A percentile compares a stretch with the other conserved stretches of the same genome.
Conservation (phyloP, 2,113 vertebrate species). For the Protomyctophum bolini region DNA sequence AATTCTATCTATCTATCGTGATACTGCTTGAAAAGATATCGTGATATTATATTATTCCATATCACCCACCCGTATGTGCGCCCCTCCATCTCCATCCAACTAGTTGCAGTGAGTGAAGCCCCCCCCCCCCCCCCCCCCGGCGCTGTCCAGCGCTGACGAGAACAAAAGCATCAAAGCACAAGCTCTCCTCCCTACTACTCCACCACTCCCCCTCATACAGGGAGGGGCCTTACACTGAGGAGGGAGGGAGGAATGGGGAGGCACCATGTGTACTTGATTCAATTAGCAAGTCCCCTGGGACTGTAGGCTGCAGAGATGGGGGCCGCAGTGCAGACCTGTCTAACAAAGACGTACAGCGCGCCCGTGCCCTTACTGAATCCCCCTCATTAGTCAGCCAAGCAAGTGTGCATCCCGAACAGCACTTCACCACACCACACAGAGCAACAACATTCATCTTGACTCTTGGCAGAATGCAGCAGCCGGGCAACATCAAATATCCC, state of each 20-base stretch:
- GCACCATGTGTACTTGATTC: slow-evolving; percentile 85
- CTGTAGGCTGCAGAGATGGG: slow-evolving; percentile 43
- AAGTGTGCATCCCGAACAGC: slow-evolving; percentile 68
- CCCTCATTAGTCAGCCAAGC: slow-evolving; percentile 80
- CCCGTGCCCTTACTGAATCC: slow-evolving; percentile 69
- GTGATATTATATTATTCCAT: too few species aligned
- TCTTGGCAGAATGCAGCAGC: background rate
- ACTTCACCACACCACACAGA: slow-evolving; percentile 12
- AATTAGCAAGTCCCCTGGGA: slow-evolving; percentile 90
- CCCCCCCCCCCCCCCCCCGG: slow-evolving; percentile 67
- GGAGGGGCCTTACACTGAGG: slow-evolving; percentile 60
- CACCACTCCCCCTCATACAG: slow-evolving; percentile 24
- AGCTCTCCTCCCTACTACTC: slow-evolving; percentile 39
- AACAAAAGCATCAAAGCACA: slow-evolving; percentile 71
- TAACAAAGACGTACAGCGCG: slow-evolving; percentile 85
- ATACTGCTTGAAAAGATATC: too few species aligned
- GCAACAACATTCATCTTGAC: slow-evolving; percentile 12
- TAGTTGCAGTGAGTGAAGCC: slow-evolving; percentile 74
- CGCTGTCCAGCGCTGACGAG: slow-evolving; percentile 72
- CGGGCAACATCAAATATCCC: background rate
- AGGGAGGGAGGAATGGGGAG: slow-evolving; percentile 40
- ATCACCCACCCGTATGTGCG: background rate
- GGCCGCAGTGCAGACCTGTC: slow-evolving; percentile 72
- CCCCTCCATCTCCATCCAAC: slow-evolving; percentile 53
- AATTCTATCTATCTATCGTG: too few species aligned